A percentile compares a stretch with the other conserved stretches of the same genome.
These are phyloP conservation scores for Upupa epops DNA, from an alignment of 2,113 vertebrate species.

Conservation along the genomic window DNA sequence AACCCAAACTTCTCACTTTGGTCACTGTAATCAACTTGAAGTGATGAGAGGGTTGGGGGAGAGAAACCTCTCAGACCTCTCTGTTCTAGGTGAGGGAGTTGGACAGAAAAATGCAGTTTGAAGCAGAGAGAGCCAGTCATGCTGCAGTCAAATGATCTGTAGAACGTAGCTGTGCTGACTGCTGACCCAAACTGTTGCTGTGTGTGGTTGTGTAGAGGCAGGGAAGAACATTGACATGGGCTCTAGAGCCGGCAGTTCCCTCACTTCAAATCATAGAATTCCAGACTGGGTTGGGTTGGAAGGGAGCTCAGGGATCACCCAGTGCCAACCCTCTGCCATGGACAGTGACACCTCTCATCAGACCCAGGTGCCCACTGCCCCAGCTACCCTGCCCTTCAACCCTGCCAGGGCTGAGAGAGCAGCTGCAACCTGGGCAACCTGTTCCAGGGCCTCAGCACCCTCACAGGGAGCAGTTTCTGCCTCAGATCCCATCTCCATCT, in stretches of 20 bases:
- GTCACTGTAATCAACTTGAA: background rate
- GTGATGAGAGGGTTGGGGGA: background rate
- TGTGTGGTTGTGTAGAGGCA: background rate
- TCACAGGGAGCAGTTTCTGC: no score
- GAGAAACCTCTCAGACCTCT: background rate
- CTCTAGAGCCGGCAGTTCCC: background rate
- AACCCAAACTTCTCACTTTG: background rate
- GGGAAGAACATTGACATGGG: background rate
- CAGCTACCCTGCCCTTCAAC: no score
- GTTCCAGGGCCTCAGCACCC: no score
- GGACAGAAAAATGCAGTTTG: background rate
- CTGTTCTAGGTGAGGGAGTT: background rate
- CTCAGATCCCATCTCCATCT: no score
- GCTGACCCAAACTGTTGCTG: background rate
- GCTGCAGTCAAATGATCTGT: constrained; percentile 45
- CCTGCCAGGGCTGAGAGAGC: no score
- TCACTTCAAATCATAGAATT: background rate
- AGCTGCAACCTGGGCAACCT: no score
- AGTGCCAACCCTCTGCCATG: no score
- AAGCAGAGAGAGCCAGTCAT: background rate
- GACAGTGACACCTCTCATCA: no score
- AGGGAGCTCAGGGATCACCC: no score
- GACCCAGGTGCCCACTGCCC: no score
- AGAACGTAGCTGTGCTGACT: background rate
- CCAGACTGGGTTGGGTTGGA: no score